These are phyloP conservation scores for Pseudomyrmex dendroicus DNA, from an alignment of 1,140 invertebrate species.

Conservation along the genomic window DNA sequence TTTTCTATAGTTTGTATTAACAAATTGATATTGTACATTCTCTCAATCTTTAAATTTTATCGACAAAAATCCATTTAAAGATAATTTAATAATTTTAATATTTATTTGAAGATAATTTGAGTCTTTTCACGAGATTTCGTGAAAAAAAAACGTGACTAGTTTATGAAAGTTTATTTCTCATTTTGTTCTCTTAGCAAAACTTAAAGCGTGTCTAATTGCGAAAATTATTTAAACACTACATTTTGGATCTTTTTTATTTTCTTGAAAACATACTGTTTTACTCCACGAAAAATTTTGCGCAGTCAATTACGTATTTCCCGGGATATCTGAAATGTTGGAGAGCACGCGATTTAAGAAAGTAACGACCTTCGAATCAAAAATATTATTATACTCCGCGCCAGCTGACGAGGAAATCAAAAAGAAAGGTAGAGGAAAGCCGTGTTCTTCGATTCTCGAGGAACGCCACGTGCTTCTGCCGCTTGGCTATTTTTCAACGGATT, in stretches of 20 bases:
- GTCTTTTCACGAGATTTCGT: too few species aligned
- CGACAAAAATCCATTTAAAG: too few species aligned
- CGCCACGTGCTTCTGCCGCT: conserved; percentile 51
- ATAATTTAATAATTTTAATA: too few species aligned
- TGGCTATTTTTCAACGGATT: conserved; percentile 53
- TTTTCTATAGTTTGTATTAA: too few species aligned
- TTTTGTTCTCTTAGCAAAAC: too few species aligned
- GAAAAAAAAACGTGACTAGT: too few species aligned
- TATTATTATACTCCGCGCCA: conserved; percentile 60
- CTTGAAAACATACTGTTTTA: conserved; percentile 1
- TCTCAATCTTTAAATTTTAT: too few species aligned
- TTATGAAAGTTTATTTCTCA: too few species aligned
- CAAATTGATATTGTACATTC: too few species aligned
- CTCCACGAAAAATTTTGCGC: not conserved
- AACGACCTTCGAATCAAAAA: conserved; percentile 57
- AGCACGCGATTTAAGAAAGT: conserved; percentile 38
- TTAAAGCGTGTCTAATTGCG: too few species aligned
- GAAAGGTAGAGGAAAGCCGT: conserved; percentile 52
- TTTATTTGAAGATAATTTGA: too few species aligned
- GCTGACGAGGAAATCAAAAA: conserved; percentile 60
- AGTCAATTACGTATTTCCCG: conserved; percentile 40
- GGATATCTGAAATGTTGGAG: conserved; percentile 50
- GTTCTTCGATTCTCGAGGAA: conserved; percentile 35
- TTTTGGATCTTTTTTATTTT: not conserved
- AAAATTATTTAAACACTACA: not conserved